Conservation (phyloP, 23 tunicate species). For the Styela clava region DNA sequence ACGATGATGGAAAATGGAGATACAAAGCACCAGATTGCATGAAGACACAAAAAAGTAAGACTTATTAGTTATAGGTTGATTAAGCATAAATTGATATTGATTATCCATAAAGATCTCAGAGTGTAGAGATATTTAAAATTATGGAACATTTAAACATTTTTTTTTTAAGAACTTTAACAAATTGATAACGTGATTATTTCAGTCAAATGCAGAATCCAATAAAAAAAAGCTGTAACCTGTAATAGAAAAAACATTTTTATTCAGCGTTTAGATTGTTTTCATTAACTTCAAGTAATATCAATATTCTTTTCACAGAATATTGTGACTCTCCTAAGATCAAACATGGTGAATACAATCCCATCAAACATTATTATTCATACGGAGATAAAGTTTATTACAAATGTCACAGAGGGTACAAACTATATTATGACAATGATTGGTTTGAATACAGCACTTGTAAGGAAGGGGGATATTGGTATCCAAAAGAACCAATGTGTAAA, state of each 20-base stretch:
- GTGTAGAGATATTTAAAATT: too few relatives aligned
- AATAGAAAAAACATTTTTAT: neutral
- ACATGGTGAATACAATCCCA: conserved; percentile 13
- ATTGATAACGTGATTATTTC: neutral
- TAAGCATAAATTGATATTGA: neutral
- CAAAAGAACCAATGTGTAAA: conserved; percentile 13
- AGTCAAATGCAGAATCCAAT: neutral
- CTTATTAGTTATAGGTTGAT: neutral
- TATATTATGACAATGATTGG: conserved; percentile 7
- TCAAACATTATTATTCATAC: neutral
- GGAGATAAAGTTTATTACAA: conserved; percentile 19
- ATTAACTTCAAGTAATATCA: neutral
- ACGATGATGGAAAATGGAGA: neutral
- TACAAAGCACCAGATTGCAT: neutral
- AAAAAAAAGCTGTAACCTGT: neutral
- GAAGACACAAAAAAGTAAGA: neutral
- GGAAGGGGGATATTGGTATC: conserved; percentile 22
- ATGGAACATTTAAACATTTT: too few relatives aligned
- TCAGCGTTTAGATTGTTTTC: neutral
- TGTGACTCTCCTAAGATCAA: conserved; percentile 4
- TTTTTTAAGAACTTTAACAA: neutral
- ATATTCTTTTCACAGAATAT: neutral
- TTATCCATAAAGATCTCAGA: too few relatives aligned
- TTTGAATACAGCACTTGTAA: conserved; percentile 5
- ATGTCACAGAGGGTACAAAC: conserved; percentile 15